Base-by-base conservation (phyloP, 2,797 vertebrate genomes). In the Apogon talboti region DNA sequence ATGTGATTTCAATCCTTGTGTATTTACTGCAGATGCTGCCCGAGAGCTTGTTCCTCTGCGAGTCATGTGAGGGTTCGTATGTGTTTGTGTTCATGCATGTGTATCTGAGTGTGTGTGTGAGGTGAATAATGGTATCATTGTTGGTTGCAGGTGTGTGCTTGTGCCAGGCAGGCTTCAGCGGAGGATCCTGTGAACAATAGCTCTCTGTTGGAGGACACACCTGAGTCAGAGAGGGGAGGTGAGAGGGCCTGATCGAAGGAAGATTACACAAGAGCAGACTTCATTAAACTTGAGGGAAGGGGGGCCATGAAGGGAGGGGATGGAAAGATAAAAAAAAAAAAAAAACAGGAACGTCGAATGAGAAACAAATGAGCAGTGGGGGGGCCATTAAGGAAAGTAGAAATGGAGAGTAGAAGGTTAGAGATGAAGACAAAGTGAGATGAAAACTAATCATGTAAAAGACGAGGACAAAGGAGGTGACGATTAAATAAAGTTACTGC, bases 91-190 rank as follows among this genome's bases (percentile, higher is more conserved):
- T 21, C 19, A 21, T 21, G 19, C 19, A 21, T 21, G 19, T 21
- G 19, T 21, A 21, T 21, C 19, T 21, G 19, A 21, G 19, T 21
- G 9, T 60, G 53, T 43, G 24, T 28, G 28, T 61, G 28, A 74
- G 78, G 77, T 62, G 71, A 89, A 93, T 92, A 82, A 92, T 89
- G 91, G 79, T 44, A 69, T 86, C 78, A 89, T 92, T 91, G 89
- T 76, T 84, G 82, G 66, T 74, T 92, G 92, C 94, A 94, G 93
- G 93, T 94, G 93, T 90, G 89, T 92, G 84, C 92, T 91, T 91
- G 86, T 88, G 86, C 56, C 42, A 71, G 88, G 72, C 86, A 83
- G 86, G 67, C 86, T 89, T 86, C 74, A 83, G 83, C 68, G 30
- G 74, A 85, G 83, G 87, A 89, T 89, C 74, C 35, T 0, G 50